Percentiles rank a stretch among this genome's conserved stretches.
These are phyloP conservation scores for Plodia interpunctella DNA, from an alignment of 1,140 invertebrate species.

Conservation along the genomic window DNA sequence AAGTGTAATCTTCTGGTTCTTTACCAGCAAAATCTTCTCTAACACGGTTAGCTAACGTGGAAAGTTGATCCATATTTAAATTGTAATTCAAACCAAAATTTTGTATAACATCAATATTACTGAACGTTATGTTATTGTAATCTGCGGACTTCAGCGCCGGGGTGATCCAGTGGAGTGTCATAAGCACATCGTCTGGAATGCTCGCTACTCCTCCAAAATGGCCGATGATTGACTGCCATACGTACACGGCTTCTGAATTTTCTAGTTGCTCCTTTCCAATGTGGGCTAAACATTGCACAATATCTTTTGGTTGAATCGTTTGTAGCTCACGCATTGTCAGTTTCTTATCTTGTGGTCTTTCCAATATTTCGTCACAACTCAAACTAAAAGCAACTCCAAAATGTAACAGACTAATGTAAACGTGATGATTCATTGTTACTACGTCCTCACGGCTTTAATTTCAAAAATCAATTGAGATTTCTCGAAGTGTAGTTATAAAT, in stretches of 20 bases:
- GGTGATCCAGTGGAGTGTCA: conserved; percentile 67
- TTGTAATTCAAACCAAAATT: conserved; percentile 72
- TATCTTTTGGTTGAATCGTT: conserved; percentile 42
- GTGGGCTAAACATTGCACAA: conserved; percentile 48
- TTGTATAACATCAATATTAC: conserved; percentile 66
- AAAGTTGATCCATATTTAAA: conserved; percentile 54
- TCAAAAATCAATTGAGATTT: background rate
- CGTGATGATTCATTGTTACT: background rate
- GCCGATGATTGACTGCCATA: conserved; percentile 55
- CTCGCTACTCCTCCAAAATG: conserved; percentile 41
- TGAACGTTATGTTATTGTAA: conserved; percentile 69
- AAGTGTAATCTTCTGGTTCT: conserved; percentile 70
- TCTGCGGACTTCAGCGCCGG: conserved; percentile 59
- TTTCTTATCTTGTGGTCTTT: conserved; percentile 31
- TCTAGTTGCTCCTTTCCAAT: conserved; percentile 45
- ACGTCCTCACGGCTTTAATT: background rate
- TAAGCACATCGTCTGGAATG: conserved; percentile 65
- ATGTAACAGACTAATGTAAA: background rate
- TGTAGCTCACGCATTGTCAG: conserved; percentile 37
- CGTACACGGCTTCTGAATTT: conserved; percentile 38
- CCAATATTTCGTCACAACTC: conserved; percentile 42
- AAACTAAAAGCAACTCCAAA: conserved; percentile 7
- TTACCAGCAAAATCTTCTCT: conserved; percentile 72
- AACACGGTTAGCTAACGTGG: conserved; percentile 62
- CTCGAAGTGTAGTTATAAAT: background rate